Evolutionary conservation across 2,888 invertebrate genomes (phyloP), one percentile per base, ranked within the genome.

Genomic region (Leucophenga montana): DNA sequence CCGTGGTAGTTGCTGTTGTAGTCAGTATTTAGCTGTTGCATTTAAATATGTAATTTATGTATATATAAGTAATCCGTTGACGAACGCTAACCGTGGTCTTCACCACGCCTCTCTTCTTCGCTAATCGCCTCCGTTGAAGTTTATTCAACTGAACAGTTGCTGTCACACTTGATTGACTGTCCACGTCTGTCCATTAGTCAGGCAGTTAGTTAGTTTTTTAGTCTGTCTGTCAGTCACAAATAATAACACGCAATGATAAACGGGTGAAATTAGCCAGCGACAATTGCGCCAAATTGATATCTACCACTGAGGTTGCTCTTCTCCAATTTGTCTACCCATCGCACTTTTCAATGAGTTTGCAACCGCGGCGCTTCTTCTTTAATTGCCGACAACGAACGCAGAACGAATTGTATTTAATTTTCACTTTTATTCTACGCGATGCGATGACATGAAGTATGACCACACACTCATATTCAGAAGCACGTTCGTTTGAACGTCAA

Each of bases 401-500:
- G 72, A 73, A 78, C 50, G 20, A 69, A 67, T 69, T 71, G 57
- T 68, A 71, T n/a, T 59, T 33, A 14, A 67, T 73, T 78, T 85
- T 85, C 82, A 82, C 85, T 83, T 83, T 83, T 82, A 77, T 85
- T 83, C 79, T 78, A 75, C 73, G 67, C 22, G 46, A 46, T 67
- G 67, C 22, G 46, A 46, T 67, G 20, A 39, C 13, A 27, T 53
- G 16, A 22, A 20, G n/a, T n/a, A 8, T n/a, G 39, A 39, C 39
- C 44, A n/a, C 61, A 22, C 33, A 39, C 39, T 8, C 39, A 39
- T 39, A 27, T 27, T 2, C 27, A 39, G 39, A 39, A 39, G 39
- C 39, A 39, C 39, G 39, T 39, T 11, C 39, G 11, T 11, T 39
- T 8, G 11, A 39, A 27, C 27, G 39, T 39, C 39, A 39, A 39